Percentiles rank a stretch among this genome's conserved stretches.
phyloP scores from a whole-genome alignment of 2,888 invertebrate genomes.

The Morpho deidamia region DNA sequence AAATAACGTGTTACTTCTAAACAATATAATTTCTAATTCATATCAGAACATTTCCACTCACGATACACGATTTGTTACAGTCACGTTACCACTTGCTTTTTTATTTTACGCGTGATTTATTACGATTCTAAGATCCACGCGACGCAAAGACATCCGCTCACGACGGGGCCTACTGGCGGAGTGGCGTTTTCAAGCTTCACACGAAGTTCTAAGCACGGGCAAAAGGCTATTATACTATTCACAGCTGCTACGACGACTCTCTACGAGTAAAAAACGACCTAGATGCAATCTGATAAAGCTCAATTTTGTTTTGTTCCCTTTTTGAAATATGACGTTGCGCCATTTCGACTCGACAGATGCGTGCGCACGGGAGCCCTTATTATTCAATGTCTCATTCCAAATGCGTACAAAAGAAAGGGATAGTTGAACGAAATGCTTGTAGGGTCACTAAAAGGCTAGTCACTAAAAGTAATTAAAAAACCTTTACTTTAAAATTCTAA shows the following conservation, averaged over 20 bases:
- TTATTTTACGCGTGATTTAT: constrained; percentile 19
- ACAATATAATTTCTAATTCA: constrained; percentile 22
- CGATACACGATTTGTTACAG: constrained; percentile 22
- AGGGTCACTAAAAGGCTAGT: constrained; percentile 1
- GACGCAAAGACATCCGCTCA: constrained; percentile 53
- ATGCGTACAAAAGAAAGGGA: constrained; percentile 2
- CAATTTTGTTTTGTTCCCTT: not conserved
- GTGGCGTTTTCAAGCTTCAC: constrained; percentile 30
- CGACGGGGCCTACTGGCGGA: constrained; percentile 56
- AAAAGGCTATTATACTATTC: constrained; percentile 4
- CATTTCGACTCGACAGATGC: constrained; percentile 7
- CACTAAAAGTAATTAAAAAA: too few relatives aligned
- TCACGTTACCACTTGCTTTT: constrained; percentile 22
- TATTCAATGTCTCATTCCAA: constrained; percentile 1
- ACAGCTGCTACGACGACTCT: constrained; percentile 10
- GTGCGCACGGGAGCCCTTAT: constrained; percentile 9
- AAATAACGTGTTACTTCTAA: not conserved
- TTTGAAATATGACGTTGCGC: constrained; percentile 2
- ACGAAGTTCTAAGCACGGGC: constrained; percentile 12
- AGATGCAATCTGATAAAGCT: not conserved
- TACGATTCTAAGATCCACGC: constrained; percentile 16
- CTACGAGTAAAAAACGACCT: not conserved
- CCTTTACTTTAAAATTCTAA: too few relatives aligned
- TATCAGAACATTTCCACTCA: constrained; percentile 30
- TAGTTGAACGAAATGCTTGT: constrained; percentile 1